phyloP scores from a whole-genome alignment of 1,140 invertebrate species.

The Agraylea sexmaculata region DNA sequence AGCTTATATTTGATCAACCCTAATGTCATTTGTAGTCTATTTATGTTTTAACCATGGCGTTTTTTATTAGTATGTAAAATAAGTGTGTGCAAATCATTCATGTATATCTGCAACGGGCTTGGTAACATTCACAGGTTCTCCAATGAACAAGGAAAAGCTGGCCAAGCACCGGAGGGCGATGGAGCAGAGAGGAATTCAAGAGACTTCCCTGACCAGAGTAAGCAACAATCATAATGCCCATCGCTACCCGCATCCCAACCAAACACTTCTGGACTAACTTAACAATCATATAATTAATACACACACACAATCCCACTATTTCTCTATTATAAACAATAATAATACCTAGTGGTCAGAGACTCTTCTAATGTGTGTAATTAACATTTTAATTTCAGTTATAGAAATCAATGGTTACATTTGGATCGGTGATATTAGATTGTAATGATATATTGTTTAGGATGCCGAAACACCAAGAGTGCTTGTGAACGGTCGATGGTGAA shows the following conservation, averaged over 20 bases:
- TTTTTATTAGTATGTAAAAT: conserved; percentile 20
- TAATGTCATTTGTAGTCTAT: not conserved
- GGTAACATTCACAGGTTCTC: conserved; percentile 55
- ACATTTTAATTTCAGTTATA: too few relatives aligned
- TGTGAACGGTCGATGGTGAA: too few relatives aligned
- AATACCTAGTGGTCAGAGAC: too few relatives aligned
- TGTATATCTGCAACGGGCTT: too few relatives aligned
- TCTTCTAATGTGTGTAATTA: too few relatives aligned
- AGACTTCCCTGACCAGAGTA: conserved; percentile 61
- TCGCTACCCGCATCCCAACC: conserved; percentile 27
- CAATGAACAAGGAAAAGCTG: conserved; percentile 65
- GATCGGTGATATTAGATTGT: too few relatives aligned
- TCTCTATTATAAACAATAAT: too few relatives aligned
- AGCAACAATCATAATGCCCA: conserved; percentile 28
- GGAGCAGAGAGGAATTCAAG: conserved; percentile 54
- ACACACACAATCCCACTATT: too few relatives aligned
- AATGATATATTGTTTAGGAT: too few relatives aligned
- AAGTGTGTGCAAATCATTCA: too few relatives aligned
- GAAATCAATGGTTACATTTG: too few relatives aligned
- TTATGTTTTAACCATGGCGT: conserved; percentile 11
- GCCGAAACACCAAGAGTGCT: too few relatives aligned
- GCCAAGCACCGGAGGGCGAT: conserved; percentile 52
- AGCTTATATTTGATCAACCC: conserved; percentile 1
- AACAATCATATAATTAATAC: not conserved
- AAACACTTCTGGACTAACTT: conserved; percentile 24